phyloP scores from a whole-genome alignment of 1,140 invertebrate species.

The Araneus ventricosus region DNA sequence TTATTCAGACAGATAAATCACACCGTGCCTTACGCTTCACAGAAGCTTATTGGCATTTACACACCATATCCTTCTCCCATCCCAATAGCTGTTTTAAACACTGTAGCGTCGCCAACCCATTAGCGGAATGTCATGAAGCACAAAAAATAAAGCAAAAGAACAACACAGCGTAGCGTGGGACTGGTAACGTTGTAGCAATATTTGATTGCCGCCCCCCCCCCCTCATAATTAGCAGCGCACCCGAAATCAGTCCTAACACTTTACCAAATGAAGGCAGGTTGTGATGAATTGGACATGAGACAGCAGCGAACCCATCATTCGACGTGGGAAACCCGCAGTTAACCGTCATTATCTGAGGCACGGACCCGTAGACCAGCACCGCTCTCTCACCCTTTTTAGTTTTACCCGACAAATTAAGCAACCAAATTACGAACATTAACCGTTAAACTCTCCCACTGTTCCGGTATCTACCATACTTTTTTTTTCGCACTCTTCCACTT shows the following conservation, averaged over 20 bases:
- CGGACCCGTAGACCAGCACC: conserved; percentile 31
- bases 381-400: conserved; percentile 26
- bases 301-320: conserved; percentile 7
- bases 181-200: conserved; percentile 46
- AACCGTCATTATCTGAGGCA: conserved; percentile 60
- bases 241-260: conserved; percentile 72
- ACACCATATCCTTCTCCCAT: neutral
- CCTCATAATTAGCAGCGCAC: conserved; percentile 48
- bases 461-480: conserved; percentile 10
- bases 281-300: conserved; percentile 57
- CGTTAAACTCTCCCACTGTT: conserved; percentile 47
- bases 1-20: neutral
- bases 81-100: neutral
- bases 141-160: neutral
- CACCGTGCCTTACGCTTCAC: neutral
- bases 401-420: conserved; percentile 69
- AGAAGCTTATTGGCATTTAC: neutral
- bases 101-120: neutral
- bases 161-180: neutral
- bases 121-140: neutral
- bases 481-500: neutral
- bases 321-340: conserved; percentile 50
- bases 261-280: conserved; percentile 69
- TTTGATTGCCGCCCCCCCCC: neutral
- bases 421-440: conserved; percentile 70